Base-by-base conservation (phyloP, 2,797 vertebrate species). In the Mareca strepera region DNA sequence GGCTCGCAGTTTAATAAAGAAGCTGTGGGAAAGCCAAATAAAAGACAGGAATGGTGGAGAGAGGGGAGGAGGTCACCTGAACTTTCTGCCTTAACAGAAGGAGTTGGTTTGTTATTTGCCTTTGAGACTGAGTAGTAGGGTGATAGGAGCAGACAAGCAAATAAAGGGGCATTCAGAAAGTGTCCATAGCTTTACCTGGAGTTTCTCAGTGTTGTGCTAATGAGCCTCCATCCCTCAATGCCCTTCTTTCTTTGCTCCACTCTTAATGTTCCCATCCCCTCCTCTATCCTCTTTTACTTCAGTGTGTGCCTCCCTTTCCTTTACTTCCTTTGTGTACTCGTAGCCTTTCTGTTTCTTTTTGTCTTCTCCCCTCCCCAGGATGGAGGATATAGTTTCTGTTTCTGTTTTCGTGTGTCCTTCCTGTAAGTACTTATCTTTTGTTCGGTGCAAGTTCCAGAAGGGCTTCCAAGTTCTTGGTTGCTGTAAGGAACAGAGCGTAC, bases 281-380 rank as follows among this genome's bases (percentile, higher is more conserved):
- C 5, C 20, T 53, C 10, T 75, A 6, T 8, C 23, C 5, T 35
- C 16, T 50, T 55, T 50, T 44, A 41, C 41, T 17, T 12, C 2
- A 12, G 5, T 4, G 1, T 58, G 2, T 48, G 8, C 18, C n/a
- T 67, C 28, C 3, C 7, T 9, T 48, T n/a, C 28, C 6, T 29
- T 48, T 68, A 35, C 23, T 68, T 72, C 63, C 6, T 46, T 80
- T 48, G 16, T 3, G 0, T 63, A 39, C 2, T 63, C 43, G 12
- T 53, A 53, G 31, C n/a, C 17, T 69, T 87, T 73, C 18, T 58
- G 29, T 68, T 84, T 87, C 8, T 58, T 58, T 56, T 76, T 78
- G 28, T 63, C 11, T 64, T 90, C 3, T 39, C 3, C 17, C 5
- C 2, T 72, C 21, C 18, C 7, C 26, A 3, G 25, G 41, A 53